Percentiles rank a stretch among this genome's conserved stretches.
Conservation (phyloP, 2,888 invertebrate genomes). For the Ormia ochracea region DNA sequence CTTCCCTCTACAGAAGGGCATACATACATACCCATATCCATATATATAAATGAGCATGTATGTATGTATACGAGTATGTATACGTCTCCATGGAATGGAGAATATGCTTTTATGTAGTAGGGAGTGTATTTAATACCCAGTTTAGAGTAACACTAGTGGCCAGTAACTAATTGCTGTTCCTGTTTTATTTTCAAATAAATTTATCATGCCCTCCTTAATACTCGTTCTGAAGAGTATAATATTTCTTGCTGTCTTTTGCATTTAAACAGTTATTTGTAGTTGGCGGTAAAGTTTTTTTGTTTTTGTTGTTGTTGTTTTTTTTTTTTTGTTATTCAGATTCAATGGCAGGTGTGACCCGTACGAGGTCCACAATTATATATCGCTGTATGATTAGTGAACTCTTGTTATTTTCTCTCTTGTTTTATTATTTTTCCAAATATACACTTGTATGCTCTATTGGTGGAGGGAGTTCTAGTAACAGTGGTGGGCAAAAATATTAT, state of each 20-base stretch:
- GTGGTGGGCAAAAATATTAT: too few species aligned
- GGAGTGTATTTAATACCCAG: neutral
- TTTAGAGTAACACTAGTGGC: too few species aligned
- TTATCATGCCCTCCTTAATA: neutral
- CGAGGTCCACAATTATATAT: slow-evolving; percentile 33
- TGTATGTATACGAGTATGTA: neutral
- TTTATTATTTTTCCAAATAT: neutral
- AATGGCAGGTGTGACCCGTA: slow-evolving; percentile 55
- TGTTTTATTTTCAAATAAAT: neutral
- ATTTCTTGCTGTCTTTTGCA: slow-evolving; percentile 34
- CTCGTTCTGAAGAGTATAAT: slow-evolving; percentile 20
- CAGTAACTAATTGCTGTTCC: too few species aligned
- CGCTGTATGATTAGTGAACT: too few species aligned
- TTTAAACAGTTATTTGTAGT: slow-evolving; percentile 17
- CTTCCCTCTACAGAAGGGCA: neutral
- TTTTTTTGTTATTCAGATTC: neutral
- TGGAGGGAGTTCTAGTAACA: too few species aligned
- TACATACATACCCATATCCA: neutral
- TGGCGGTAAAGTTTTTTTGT: neutral
- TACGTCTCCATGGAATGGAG: too few species aligned
- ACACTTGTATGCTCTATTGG: neutral
- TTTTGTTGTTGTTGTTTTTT: too few species aligned
- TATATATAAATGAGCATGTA: neutral
- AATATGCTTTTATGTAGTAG: too few species aligned
- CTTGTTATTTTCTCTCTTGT: neutral